Conservation (phyloP, 2,888 invertebrate species). For the Abrostola tripartita region DNA sequence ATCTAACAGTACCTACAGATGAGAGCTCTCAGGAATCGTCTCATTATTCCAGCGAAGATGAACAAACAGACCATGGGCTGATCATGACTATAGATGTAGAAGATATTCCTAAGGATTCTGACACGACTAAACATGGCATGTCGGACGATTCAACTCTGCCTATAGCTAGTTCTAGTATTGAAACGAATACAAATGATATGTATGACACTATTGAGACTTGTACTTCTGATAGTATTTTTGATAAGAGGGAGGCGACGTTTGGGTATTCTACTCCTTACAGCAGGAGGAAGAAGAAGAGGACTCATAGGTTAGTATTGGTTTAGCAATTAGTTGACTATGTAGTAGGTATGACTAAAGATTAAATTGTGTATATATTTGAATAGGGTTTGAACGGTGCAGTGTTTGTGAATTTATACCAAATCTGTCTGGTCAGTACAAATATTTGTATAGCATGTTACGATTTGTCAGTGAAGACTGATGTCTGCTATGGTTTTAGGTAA, state of each 20-base stretch:
- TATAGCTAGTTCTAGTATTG: slow-evolving; percentile 63
- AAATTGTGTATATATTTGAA: no score
- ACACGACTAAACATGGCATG: slow-evolving; percentile 60
- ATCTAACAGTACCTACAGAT: slow-evolving; percentile 51
- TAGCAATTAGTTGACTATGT: background rate
- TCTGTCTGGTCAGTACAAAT: no score
- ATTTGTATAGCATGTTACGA: no score
- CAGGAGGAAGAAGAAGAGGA: slow-evolving; percentile 70
- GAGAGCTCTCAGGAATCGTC: slow-evolving; percentile 66
- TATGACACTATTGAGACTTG: slow-evolving; percentile 63
- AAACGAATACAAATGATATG: slow-evolving; percentile 61
- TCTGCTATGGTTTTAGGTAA: no score
- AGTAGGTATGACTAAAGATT: no score
- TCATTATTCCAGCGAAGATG: slow-evolving; percentile 79
- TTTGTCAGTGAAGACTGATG: no score
- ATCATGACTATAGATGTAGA: slow-evolving; percentile 81
- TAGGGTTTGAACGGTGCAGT: no score
- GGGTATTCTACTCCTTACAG: slow-evolving; percentile 75
- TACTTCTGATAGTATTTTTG: slow-evolving; percentile 40
- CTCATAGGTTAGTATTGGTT: slow-evolving; percentile 67
- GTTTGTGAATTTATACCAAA: no score
- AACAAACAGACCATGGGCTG: slow-evolving; percentile 69
- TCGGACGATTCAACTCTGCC: slow-evolving; percentile 74
- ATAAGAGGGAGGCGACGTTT: slow-evolving; percentile 69
- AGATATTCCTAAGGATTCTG: slow-evolving; percentile 69